Percentiles rank a stretch among this genome's conserved stretches.
These are phyloP conservation scores for Okamejei kenojei DNA, from an alignment of 2,797 vertebrate genomes.

Conservation along the genomic window DNA sequence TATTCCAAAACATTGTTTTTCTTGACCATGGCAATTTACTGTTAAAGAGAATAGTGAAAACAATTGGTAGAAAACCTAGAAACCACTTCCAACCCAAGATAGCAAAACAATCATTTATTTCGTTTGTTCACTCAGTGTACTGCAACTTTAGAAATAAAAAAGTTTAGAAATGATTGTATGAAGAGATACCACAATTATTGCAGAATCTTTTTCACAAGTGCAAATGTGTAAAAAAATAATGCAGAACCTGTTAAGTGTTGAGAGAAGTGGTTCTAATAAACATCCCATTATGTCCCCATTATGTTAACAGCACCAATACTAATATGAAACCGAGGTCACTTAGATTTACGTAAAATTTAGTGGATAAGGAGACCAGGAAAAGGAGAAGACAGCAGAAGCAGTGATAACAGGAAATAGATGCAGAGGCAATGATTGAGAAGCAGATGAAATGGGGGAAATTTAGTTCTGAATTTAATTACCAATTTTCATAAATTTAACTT, in stretches of 20 bases:
- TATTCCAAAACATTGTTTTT: neutral
- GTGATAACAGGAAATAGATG: neutral
- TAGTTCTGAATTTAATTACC: neutral
- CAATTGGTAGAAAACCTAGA: neutral
- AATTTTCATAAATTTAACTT: neutral
- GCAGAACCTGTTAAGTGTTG: neutral
- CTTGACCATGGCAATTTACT: neutral
- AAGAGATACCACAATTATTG: neutral
- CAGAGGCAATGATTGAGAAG: neutral
- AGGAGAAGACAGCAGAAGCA: neutral
- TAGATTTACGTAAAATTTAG: no score
- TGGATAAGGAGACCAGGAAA: no score
- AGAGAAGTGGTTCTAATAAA: neutral
- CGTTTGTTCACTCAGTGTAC: neutral
- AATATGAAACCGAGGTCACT: neutral
- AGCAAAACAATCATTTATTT: neutral
- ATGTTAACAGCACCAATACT: neutral
- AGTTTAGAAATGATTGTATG: conserved; percentile 3
- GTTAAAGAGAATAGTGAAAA: neutral
- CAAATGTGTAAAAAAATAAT: neutral
- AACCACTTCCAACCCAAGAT: neutral
- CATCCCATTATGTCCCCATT: neutral
- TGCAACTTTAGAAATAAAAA: neutral
- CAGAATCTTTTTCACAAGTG: neutral
- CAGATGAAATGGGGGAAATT: neutral